A percentile compares a stretch with the other conserved stretches of the same genome.
Conservation (phyloP, 37 sponge, comb jelly and placozoan species). For the Ianthella basta region DNA sequence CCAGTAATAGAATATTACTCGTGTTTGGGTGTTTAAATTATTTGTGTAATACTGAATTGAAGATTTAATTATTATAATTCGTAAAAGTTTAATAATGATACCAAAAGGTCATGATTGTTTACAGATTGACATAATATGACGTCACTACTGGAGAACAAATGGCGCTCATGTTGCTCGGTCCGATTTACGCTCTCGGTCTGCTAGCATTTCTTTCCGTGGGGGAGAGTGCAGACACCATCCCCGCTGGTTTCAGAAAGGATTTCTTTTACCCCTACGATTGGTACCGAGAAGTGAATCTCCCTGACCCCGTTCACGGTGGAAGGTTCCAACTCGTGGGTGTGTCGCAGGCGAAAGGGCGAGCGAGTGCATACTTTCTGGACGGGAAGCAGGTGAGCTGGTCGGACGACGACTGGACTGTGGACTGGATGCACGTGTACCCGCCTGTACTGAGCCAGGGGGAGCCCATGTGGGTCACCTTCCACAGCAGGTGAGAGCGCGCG, state of each 20-base stretch:
- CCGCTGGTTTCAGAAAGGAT: constrained; percentile 60
- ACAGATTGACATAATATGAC: too few relatives aligned
- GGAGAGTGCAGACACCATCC: neutral
- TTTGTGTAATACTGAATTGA: too few relatives aligned
- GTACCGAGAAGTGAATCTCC: constrained; percentile 57
- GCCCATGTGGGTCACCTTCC: constrained; percentile 67
- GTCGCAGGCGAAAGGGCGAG: constrained; percentile 29
- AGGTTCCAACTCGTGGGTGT: constrained; percentile 58
- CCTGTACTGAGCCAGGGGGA: constrained; percentile 38
- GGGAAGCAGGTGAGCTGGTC: constrained; percentile 45
- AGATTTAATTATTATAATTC: too few relatives aligned
- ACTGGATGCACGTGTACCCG: constrained; percentile 73
- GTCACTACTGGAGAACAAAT: too few relatives aligned
- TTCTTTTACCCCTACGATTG: constrained; percentile 64
- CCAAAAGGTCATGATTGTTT: too few relatives aligned
- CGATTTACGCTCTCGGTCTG: too few relatives aligned
- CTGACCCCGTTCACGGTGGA: constrained; percentile 59
- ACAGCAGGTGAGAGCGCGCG: constrained; percentile 61
- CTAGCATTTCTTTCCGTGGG: too few relatives aligned
- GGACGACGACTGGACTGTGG: constrained; percentile 49
- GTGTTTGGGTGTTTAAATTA: too few relatives aligned
- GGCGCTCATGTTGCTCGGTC: too few relatives aligned
- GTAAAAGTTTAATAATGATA: too few relatives aligned
- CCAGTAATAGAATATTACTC: too few relatives aligned
- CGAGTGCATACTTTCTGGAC: constrained; percentile 34